phyloP scores from a whole-genome alignment of 1,140 invertebrate genomes.

The Drosophila sproati region DNA sequence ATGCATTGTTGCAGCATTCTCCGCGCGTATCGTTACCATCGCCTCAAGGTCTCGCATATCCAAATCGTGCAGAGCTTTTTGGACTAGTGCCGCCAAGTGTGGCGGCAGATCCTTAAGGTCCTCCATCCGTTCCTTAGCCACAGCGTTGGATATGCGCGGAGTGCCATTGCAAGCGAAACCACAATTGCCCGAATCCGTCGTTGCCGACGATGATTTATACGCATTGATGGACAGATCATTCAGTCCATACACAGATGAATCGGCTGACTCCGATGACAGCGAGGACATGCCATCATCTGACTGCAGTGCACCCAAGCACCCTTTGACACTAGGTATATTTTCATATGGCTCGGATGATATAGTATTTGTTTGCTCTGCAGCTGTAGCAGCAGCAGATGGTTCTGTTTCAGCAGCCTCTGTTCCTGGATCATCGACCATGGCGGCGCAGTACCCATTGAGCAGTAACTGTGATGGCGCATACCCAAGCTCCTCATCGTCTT shows the following conservation, averaged over 20 bases:
- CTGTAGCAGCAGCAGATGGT: slow-evolving; percentile 25
- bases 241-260: slow-evolving; percentile 77
- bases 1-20: slow-evolving; percentile 55
- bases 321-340: slow-evolving; percentile 22
- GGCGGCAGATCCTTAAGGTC: slow-evolving; percentile 80
- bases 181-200: slow-evolving; percentile 74
- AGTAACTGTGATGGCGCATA: slow-evolving; percentile 86
- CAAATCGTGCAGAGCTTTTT: slow-evolving; percentile 77
- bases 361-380: slow-evolving; percentile 51
- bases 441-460: slow-evolving; percentile 86
- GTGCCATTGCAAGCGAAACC: slow-evolving; percentile 50
- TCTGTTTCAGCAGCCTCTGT: slow-evolving; percentile 26
- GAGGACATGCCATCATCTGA: slow-evolving; percentile 81
- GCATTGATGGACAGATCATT: slow-evolving; percentile 46
- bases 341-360: slow-evolving; percentile 63
- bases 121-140: slow-evolving; percentile 72
- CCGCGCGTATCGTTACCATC: slow-evolving; percentile 65
- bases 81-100: slow-evolving; percentile 74
- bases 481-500: slow-evolving; percentile 58
- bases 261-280: slow-evolving; percentile 72
- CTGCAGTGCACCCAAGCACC: slow-evolving; percentile 25
- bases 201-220: slow-evolving; percentile 69
- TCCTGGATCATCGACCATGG: slow-evolving; percentile 85
- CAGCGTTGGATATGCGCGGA: slow-evolving; percentile 62
- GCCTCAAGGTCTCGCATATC: slow-evolving; percentile 78